Conservation (phyloP, 2,888 invertebrate genomes). For the Automeris io region DNA sequence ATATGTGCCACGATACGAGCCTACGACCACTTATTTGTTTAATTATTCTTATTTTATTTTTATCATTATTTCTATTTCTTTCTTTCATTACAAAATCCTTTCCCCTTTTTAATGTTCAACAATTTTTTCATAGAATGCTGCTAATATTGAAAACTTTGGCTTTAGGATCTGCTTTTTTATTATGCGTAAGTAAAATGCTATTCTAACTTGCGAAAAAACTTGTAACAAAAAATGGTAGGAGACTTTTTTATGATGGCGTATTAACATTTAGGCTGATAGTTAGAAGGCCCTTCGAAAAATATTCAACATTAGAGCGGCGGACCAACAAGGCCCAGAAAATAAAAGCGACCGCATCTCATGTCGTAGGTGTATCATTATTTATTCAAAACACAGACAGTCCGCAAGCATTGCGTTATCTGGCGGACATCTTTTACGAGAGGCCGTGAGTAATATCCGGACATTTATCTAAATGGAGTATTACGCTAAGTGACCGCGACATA, state of each 20-base stretch:
- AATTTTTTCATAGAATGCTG: no score
- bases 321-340: not conserved
- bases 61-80: no score
- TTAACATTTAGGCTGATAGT: not conserved
- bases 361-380: slow-evolving; percentile 7
- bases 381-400: slow-evolving; percentile 10
- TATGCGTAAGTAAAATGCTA: no score
- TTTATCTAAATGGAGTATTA: slow-evolving; percentile 19
- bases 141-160: no score
- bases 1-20: no score
- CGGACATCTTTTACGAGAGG: slow-evolving; percentile 9
- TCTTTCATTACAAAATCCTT: no score
- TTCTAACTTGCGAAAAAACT: no score
- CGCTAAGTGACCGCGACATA: slow-evolving; percentile 18
- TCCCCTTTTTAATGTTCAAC: no score
- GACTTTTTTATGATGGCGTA: not conserved
- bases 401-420: slow-evolving; percentile 7
- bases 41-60: no score
- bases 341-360: not conserved
- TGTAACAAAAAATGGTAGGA: not conserved
- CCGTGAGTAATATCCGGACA: slow-evolving; percentile 17
- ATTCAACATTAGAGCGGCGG: not conserved
- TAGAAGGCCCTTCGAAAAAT: not conserved
- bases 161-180: no score
- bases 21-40: no score